Percentiles rank a stretch among this genome's conserved stretches.
These are phyloP conservation scores for Hyperoodon ampullatus DNA, from an alignment of 2,113 vertebrate species.

Conservation along the genomic window DNA sequence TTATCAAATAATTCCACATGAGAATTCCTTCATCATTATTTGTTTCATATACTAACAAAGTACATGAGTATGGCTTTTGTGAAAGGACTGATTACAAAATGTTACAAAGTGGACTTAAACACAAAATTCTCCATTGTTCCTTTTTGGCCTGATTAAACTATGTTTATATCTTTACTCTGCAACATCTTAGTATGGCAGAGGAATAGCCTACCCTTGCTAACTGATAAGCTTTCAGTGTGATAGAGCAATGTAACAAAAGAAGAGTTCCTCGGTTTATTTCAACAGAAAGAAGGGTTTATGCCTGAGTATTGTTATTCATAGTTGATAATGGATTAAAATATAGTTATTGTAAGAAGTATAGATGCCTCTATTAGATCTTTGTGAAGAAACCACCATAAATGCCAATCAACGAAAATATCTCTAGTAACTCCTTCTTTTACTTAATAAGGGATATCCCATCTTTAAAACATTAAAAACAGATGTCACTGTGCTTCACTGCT, in stretches of 20 bases:
- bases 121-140: not conserved
- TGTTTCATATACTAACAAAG: not conserved
- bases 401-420: slow-evolving; percentile 77
- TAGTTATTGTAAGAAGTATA: slow-evolving; percentile 64
- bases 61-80: slow-evolving; percentile 28
- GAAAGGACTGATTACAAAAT: slow-evolving; percentile 35
- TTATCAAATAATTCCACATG: not conserved
- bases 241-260: not conserved
- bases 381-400: slow-evolving; percentile 73
- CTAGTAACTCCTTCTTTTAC: slow-evolving; percentile 83
- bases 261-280: slow-evolving; percentile 30
- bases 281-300: slow-evolving; percentile 1
- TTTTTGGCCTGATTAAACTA: not conserved
- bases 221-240: slow-evolving; percentile 4
- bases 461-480: slow-evolving; percentile 88
- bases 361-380: slow-evolving; percentile 68
- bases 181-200: not conserved
- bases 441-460: slow-evolving; percentile 85
- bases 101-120: not conserved
- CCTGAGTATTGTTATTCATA: not conserved
- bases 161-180: slow-evolving; percentile 9
- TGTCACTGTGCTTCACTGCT: slow-evolving; percentile 87
- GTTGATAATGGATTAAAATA: slow-evolving; percentile 64
- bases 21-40: not conserved
- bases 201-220: not conserved